Evolutionary conservation across 2,797 vertebrate genomes (phyloP).

Genomic region (Poecilia wingei): DNA sequence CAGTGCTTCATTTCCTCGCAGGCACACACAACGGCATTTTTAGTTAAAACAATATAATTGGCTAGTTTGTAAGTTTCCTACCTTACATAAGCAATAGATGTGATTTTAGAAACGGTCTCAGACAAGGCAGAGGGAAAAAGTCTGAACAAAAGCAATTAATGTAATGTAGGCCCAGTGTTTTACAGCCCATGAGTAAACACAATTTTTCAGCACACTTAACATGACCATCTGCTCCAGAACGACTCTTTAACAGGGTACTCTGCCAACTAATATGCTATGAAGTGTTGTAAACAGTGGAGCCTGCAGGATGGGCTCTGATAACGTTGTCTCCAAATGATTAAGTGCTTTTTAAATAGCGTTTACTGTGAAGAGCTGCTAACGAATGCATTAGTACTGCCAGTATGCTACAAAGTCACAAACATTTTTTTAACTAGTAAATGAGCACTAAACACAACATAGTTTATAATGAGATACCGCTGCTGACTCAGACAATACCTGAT

Average conservation of each 20-base stretch:
- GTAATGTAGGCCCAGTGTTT: constrained; percentile 33
- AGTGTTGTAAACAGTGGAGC: constrained; percentile 48
- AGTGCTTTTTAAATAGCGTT: constrained; percentile 26
- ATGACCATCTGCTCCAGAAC: constrained; percentile 51
- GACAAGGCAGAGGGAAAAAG: constrained; percentile 5
- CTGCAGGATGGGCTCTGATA: constrained; percentile 39
- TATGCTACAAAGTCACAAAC: neutral
- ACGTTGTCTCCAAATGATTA: constrained; percentile 35
- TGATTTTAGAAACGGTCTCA: neutral
- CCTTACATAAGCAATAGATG: neutral
- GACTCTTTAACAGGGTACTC: constrained; percentile 41
- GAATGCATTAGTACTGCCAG: neutral
- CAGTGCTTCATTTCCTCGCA: neutral
- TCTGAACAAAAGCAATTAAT: constrained; percentile 19
- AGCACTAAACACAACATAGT: neutral
- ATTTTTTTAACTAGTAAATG: neutral
- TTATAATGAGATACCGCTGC: neutral
- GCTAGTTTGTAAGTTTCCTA: neutral
- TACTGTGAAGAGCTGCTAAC: constrained; percentile 1
- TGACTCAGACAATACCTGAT: neutral
- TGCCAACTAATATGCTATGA: constrained; percentile 53
- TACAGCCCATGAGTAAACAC: constrained; percentile 49
- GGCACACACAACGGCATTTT: neutral
- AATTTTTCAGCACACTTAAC: constrained; percentile 33
- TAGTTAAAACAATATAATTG: neutral